Evolutionary conservation across 2,888 invertebrate species (phyloP), one percentile per base, ranked within the genome.

Genomic region (Cheilosia scutellata): DNA sequence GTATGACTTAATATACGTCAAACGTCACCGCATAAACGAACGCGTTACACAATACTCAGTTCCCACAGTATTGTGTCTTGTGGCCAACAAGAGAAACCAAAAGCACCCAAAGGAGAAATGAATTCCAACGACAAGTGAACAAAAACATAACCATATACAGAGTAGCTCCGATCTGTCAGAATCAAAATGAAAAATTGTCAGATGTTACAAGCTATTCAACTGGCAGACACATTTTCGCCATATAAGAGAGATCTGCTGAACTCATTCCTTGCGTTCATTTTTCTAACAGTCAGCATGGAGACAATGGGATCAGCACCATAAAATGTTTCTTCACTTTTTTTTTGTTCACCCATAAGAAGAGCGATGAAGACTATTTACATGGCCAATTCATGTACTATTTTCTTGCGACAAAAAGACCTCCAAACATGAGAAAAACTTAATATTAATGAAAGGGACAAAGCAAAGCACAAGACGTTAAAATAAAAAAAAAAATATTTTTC

Each of bases 111-210:
- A 11, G 27, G 40, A 66, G 66, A 58, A 75, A n/a, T 11, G 57
- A 57, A 66, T 49, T 31, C 33, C 66, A 51, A 33, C 51, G 51
- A 66, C 76, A 76, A 76, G 76, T 76, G 60, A 60, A 76, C 66
- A 66, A 27, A 60, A 68, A 66, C 66, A 68, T 68, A 51, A 76
- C 76, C 76, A 75, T 75, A 51, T 58, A 58, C 20, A 58, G 75
- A 5, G 27, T 9, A 31, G 55, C 63, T 65, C 63, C 7, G 68
- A 83, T 84, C 79, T 79, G 74, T 84, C 79, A 74, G 74, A 84
- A 79, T 66, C 79, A 42, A 75, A 84, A 84, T 84, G 70, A 84
- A 79, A 70, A 75, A 84, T 79, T 79, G 74, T 79, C 83, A 75
- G 47, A 72, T 83, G 79, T 63, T 74, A 70, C 62, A 65, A 55